Evolutionary conservation across 2,797 vertebrate genomes (phyloP), one percentile per base, ranked within the genome.

Genomic region (Rhincodon typus): DNA sequence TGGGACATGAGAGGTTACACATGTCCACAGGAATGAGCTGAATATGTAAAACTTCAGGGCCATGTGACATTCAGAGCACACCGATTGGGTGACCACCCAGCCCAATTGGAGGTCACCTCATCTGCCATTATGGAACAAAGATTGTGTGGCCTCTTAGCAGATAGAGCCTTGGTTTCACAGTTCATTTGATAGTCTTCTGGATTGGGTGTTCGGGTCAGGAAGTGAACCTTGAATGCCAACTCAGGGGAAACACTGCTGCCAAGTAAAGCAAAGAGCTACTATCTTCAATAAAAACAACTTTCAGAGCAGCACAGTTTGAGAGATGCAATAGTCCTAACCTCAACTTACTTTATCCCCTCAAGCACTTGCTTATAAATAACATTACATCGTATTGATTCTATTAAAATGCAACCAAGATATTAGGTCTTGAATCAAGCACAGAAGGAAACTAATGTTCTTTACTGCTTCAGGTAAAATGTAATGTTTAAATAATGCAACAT

Each of bases 401-500:
- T 84, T 84, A 84, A 23, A 84, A 46, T 42, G 46, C 38, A 46
- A 84, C 42, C 38, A 84, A 84, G 21, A 84, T 84, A 84, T 84
- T 84, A 42, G 82, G 42, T 84, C 82, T 46, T 84, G 82, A 84
- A 84, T 84, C 82, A 84, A 84, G 38, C 79, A 84, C 79, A 23
- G 5, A 42, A 10, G 42, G 38, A 46, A 84, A 42, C 82, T 84
- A 84, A 84, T 84, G 82, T 84, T 84, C 38, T 46, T 25, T 10
- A 84, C 21, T 46, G 82, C 82, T 84, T 46, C 82, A 84, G 82
- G 82, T 84, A 84, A 84, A 84, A 46, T 46, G 79, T 84, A 84
- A 84, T 46, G 82, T 46, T 84, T 84, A 46, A 84, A 84, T 84
- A 46, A 84, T 46, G 42, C 82, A 84, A 46, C 42, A 84, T 46